phyloP scores from a whole-genome alignment of 2,888 invertebrate genomes.

The Sycophila texana region DNA sequence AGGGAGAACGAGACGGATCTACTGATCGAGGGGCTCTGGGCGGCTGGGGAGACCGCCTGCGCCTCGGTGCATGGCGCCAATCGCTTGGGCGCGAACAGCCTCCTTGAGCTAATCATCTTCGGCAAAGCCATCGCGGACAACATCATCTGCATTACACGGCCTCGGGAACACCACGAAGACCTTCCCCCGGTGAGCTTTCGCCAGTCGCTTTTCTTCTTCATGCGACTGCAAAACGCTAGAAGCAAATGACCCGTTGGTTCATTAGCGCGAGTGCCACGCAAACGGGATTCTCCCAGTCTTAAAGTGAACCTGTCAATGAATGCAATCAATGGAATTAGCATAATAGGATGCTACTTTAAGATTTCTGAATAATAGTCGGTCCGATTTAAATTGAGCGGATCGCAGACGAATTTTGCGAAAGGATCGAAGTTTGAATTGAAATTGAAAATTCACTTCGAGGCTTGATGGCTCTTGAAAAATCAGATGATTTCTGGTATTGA shows the following conservation, averaged over 20 bases:
- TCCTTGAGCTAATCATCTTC: slow-evolving; percentile 98
- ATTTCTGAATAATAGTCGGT: too few species aligned
- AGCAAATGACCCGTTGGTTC: too few species aligned
- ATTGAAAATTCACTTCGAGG: too few species aligned
- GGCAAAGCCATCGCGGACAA: slow-evolving; percentile 96
- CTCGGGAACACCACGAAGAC: slow-evolving; percentile 87
- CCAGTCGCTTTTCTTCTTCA: background rate
- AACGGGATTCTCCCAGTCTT: too few species aligned
- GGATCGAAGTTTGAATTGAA: too few species aligned
- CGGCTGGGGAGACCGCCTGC: slow-evolving; percentile 95
- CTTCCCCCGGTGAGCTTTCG: slow-evolving; percentile 80
- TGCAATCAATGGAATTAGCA: too few species aligned
- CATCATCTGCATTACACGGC: slow-evolving; percentile 88
- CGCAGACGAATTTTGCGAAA: too few species aligned
- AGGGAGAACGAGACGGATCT: slow-evolving; percentile 80
- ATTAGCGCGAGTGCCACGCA: too few species aligned
- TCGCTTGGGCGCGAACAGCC: slow-evolving; percentile 97
- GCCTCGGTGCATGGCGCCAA: slow-evolving; percentile 99
- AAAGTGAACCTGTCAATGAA: too few species aligned
- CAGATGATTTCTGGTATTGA: background rate
- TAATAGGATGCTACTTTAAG: too few species aligned
- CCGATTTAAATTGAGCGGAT: too few species aligned
- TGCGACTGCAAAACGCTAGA: background rate
- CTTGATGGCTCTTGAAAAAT: too few species aligned
- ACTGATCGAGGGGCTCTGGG: slow-evolving; percentile 91